Evolutionary conservation across 1,140 invertebrate species (phyloP).

Genomic region (Procambarus virginalis): DNA sequence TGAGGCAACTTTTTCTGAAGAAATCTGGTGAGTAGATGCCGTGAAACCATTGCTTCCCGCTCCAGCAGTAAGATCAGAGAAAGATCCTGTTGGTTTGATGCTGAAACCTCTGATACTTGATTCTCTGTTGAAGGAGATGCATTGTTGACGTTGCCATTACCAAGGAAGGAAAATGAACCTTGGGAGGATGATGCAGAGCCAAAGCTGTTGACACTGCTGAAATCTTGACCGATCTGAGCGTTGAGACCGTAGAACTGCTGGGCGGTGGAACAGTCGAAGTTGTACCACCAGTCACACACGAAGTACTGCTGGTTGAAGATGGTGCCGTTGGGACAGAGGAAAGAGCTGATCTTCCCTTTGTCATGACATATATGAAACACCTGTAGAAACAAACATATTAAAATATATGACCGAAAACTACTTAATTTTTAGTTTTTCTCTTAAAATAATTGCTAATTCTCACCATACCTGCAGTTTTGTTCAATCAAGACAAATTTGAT

Average conservation of each 20-base stretch:
- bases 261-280: slow-evolving; percentile 71
- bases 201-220: not conserved
- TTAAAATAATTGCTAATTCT: not conserved
- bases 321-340: slow-evolving; percentile 74
- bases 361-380: slow-evolving; percentile 74
- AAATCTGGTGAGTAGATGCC: too few species aligned
- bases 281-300: slow-evolving; percentile 74
- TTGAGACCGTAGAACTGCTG: slow-evolving; percentile 50
- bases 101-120: not conserved
- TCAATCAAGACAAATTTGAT: not conserved
- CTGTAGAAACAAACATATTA: not conserved
- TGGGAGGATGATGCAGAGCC: not conserved
- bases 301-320: slow-evolving; percentile 74
- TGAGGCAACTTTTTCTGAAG: too few species aligned
- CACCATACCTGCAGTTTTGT: not conserved
- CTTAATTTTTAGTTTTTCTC: too few species aligned
- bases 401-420: too few species aligned
- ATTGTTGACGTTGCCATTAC: not conserved
- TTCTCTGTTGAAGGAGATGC: not conserved
- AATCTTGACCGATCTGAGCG: slow-evolving; percentile 6
- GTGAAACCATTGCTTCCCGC: too few species aligned
- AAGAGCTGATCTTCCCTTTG: slow-evolving; percentile 71
- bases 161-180: not conserved
- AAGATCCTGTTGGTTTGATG: not conserved
- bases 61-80: not conserved